Conservation (phyloP, 1,140 invertebrate genomes). For the Diachasmimorpha longicaudata region DNA sequence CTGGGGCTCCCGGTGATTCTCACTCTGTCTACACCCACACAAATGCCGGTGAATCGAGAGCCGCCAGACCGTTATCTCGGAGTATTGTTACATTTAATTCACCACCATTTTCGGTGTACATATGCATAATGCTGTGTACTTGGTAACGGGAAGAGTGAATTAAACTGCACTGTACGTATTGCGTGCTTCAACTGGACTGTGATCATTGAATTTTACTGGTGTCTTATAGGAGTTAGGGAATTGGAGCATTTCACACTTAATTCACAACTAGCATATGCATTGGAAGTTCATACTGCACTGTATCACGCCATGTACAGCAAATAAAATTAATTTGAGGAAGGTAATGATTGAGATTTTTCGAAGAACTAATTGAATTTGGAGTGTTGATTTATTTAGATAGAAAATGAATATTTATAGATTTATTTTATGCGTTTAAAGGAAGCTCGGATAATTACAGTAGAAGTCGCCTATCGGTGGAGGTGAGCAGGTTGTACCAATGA, state of each 20-base stretch:
- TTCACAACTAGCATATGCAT: constrained; percentile 9
- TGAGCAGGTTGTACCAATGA: no score
- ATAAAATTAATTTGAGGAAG: no score
- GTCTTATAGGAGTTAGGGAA: constrained; percentile 22
- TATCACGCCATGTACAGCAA: background rate
- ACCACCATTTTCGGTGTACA: background rate
- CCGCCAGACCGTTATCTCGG: background rate
- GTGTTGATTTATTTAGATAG: no score
- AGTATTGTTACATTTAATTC: constrained; percentile 3
- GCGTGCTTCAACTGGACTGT: constrained; percentile 39
- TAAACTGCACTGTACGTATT: constrained; percentile 1
- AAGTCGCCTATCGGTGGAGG: no score
- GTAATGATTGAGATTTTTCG: no score
- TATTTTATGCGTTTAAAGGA: no score
- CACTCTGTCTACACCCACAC: background rate
- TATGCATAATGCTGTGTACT: background rate
- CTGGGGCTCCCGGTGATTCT: background rate
- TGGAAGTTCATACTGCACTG: background rate
- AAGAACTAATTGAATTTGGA: no score
- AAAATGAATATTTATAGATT: no score
- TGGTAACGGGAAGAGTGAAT: constrained; percentile 18
- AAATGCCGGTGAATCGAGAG: background rate
- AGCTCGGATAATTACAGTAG: no score
- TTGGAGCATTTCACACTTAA: constrained; percentile 32
- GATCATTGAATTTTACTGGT: constrained; percentile 20